Percentiles rank a stretch among this genome's conserved stretches.
Conservation (phyloP, 2,113 vertebrate genomes). For the Phylloscopus whistleri region DNA sequence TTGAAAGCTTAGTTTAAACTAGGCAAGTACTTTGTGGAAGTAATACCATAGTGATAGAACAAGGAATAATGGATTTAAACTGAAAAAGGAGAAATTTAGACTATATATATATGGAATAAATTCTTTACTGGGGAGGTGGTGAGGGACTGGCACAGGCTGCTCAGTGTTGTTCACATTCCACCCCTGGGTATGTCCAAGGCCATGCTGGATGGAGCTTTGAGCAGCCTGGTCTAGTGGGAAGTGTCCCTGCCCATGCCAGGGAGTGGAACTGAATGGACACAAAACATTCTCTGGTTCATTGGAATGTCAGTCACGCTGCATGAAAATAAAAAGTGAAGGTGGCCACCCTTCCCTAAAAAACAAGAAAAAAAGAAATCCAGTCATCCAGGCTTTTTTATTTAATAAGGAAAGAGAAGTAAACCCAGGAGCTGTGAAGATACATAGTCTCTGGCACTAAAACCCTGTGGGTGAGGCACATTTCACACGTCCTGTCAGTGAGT, state of each 20-base stretch:
- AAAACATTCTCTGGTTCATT: background rate
- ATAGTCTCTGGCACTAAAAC: background rate
- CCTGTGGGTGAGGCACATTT: rapidly evolving
- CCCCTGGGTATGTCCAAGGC: background rate
- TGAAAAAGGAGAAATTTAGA: background rate
- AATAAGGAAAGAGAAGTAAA: background rate
- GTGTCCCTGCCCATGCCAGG: background rate
- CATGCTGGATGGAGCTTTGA: background rate
- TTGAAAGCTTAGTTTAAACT: background rate
- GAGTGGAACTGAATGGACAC: background rate
- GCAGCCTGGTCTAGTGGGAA: background rate
- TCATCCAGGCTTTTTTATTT: background rate
- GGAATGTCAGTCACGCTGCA: background rate
- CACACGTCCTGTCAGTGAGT: rapidly evolving
- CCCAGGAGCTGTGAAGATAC: background rate
- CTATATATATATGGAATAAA: background rate
- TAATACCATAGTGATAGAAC: too few relatives aligned
- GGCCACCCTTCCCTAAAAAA: background rate
- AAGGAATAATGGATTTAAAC: background rate
- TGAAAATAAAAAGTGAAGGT: background rate
- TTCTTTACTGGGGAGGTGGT: background rate
- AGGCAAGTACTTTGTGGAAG: background rate
- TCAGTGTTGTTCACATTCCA: too few relatives aligned
- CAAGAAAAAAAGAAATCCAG: too few relatives aligned
- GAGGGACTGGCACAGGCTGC: background rate